Evolutionary conservation across 2,113 vertebrate genomes (phyloP).

Genomic region (Asarcornis scutulata): DNA sequence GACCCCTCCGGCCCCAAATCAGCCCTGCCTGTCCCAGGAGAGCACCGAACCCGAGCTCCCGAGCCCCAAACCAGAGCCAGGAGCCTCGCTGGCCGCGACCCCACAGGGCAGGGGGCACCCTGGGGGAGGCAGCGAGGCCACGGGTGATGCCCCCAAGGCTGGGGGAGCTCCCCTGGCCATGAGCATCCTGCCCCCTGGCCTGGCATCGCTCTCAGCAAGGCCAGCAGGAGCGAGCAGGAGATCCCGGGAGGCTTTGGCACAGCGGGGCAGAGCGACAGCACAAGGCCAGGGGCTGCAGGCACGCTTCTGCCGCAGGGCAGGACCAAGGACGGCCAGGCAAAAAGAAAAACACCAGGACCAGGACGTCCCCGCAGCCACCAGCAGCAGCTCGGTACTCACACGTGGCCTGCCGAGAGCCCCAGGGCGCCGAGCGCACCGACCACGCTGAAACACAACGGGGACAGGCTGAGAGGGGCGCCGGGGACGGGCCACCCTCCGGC

Average conservation of each 20-base stretch:
- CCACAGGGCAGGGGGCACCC: accelerated
- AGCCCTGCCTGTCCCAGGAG: not conserved
- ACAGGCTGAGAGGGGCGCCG: not conserved
- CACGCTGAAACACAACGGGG: constrained; percentile 76
- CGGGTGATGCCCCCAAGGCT: too few species aligned
- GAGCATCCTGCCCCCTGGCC: not conserved
- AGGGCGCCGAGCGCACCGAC: constrained; percentile 72
- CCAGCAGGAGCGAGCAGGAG: not conserved
- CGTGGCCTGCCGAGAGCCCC: constrained; percentile 83
- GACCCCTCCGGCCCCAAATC: not conserved
- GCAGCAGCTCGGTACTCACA: constrained; percentile 82
- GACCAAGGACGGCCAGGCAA: too few species aligned
- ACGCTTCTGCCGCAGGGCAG: too few species aligned
- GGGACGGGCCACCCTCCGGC: not conserved
- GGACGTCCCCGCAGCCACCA: not conserved
- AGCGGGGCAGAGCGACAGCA: not conserved
- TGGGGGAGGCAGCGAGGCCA: not conserved
- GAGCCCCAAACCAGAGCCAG: not conserved
- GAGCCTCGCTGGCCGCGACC: too few species aligned
- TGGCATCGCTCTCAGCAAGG: not conserved
- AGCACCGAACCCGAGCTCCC: not conserved
- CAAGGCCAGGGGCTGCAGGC: not conserved
- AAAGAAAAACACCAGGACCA: not conserved
- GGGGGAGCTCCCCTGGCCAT: not conserved
- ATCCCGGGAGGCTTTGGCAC: accelerated